Evolutionary conservation across 1,140 invertebrate species (phyloP).

Genomic region (Triops cancriformis): DNA sequence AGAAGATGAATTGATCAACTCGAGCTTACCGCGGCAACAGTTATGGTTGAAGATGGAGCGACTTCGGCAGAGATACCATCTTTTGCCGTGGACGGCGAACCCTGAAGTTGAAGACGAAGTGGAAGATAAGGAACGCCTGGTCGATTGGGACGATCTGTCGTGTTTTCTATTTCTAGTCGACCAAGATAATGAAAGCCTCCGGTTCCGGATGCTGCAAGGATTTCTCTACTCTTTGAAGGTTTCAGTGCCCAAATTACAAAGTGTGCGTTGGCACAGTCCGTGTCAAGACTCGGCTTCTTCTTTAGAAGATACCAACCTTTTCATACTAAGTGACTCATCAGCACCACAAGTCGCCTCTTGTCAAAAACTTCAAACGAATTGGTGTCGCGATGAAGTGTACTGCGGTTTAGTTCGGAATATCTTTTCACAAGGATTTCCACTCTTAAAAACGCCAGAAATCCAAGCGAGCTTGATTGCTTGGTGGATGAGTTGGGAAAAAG

Average conservation of each 20-base stretch:
- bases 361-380: neutral
- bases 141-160: slow-evolving; percentile 40
- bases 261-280: neutral
- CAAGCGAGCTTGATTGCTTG: slow-evolving; percentile 18
- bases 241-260: slow-evolving; percentile 2
- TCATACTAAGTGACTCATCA: neutral
- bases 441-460: neutral
- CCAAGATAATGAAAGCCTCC: slow-evolving; percentile 27
- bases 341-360: neutral
- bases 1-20: slow-evolving; percentile 32
- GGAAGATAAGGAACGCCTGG: slow-evolving; percentile 41
- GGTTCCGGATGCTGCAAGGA: slow-evolving; percentile 21
- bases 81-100: slow-evolving; percentile 41
- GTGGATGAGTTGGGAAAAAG: slow-evolving; percentile 21
- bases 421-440: slow-evolving; percentile 7
- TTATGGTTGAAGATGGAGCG: slow-evolving; percentile 41
- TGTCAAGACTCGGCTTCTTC: neutral
- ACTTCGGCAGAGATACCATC: slow-evolving; percentile 36
- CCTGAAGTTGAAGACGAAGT: slow-evolving; percentile 36
- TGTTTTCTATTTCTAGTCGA: slow-evolving; percentile 36
- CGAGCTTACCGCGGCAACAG: slow-evolving; percentile 31
- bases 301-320: neutral
- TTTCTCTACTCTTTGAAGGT: slow-evolving; percentile 17
- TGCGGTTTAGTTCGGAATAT: slow-evolving; percentile 2
- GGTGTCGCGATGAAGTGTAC: neutral